Evolutionary conservation across 1,140 invertebrate species (phyloP).

Genomic region (Pseudomyrmex concolor): DNA sequence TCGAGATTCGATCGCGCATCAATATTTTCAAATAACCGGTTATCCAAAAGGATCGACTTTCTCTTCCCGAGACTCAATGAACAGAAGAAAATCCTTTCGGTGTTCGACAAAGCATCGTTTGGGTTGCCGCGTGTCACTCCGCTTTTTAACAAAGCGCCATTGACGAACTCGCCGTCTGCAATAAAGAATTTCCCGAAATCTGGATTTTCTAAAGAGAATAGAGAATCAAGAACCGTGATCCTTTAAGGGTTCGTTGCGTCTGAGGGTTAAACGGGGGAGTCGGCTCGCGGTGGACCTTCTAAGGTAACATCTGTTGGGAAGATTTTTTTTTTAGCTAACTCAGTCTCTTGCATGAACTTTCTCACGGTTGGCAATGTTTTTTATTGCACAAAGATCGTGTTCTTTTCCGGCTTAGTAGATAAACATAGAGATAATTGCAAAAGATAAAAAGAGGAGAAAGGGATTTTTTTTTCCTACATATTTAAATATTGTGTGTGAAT

Average conservation of each 20-base stretch:
- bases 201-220: slow-evolving; percentile 66
- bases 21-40: slow-evolving; percentile 80
- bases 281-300: slow-evolving; percentile 55
- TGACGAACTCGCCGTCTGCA: slow-evolving; percentile 53
- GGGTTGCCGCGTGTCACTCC: slow-evolving; percentile 67
- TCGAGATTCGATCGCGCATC: slow-evolving; percentile 67
- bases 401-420: neutral
- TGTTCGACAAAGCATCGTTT: slow-evolving; percentile 50
- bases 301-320: slow-evolving; percentile 56
- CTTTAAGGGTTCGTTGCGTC: slow-evolving; percentile 71
- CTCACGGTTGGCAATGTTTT: slow-evolving; percentile 65
- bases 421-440: neutral
- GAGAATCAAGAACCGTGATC: slow-evolving; percentile 67
- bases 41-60: slow-evolving; percentile 72
- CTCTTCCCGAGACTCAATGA: slow-evolving; percentile 59
- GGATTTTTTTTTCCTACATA: neutral
- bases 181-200: slow-evolving; percentile 78
- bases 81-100: slow-evolving; percentile 71
- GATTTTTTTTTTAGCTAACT: slow-evolving; percentile 58
- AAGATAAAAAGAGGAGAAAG: neutral
- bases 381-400: slow-evolving; percentile 4
- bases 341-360: slow-evolving; percentile 70
- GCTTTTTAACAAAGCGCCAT: slow-evolving; percentile 61
- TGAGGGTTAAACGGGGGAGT: slow-evolving; percentile 62
- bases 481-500: neutral